Conservation (phyloP, 1,140 invertebrate species). For the Periplaneta americana region DNA sequence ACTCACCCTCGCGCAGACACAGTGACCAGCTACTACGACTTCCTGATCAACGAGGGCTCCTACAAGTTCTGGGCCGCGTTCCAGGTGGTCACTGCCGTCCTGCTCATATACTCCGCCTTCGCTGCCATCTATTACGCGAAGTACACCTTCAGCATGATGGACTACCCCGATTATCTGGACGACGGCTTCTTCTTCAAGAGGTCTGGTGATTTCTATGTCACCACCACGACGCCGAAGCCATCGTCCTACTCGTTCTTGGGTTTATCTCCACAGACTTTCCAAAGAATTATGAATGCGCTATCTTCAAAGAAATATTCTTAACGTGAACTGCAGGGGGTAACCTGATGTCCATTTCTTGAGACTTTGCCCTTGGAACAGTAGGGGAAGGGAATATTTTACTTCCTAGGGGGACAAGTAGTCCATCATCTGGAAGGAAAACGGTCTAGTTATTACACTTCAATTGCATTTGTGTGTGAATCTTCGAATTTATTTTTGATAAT, state of each 20-base stretch:
- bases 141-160: constrained; percentile 68
- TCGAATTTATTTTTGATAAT: too few species aligned
- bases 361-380: background rate
- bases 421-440: too few species aligned
- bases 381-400: too few species aligned
- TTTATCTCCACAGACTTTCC: constrained; percentile 33
- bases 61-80: constrained; percentile 84
- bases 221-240: constrained; percentile 21
- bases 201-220: constrained; percentile 1
- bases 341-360: too few species aligned
- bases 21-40: constrained; percentile 64
- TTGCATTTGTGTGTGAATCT: too few species aligned
- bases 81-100: constrained; percentile 68
- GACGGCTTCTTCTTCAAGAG: constrained; percentile 11
- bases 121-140: constrained; percentile 81
- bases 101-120: constrained; percentile 74
- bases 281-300: constrained; percentile 39
- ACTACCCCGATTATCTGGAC: constrained; percentile 60
- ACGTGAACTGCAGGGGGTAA: background rate
- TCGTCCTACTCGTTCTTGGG: constrained; percentile 27
- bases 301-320: constrained; percentile 22
- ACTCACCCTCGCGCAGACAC: background rate
- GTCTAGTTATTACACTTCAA: too few species aligned
- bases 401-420: too few species aligned
- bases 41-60: constrained; percentile 76